phyloP scores from a whole-genome alignment of 2,113 vertebrate species.

The Nannobrachium achirus region DNA sequence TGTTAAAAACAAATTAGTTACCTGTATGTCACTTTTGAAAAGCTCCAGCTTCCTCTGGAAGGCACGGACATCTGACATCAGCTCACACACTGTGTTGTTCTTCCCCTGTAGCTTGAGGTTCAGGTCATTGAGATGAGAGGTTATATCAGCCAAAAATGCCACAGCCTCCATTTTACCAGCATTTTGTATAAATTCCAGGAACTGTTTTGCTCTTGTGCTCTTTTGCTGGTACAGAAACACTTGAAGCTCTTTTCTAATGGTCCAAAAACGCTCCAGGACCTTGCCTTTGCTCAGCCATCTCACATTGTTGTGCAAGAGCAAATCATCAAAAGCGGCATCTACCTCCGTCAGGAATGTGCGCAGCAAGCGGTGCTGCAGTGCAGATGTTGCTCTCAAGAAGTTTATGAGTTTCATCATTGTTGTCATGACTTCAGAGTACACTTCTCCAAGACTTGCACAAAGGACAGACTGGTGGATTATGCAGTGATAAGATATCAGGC shows the following conservation, averaged over 20 bases:
- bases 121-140: slow-evolving; percentile 30
- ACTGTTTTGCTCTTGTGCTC: slow-evolving; percentile 18
- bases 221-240: slow-evolving; percentile 35
- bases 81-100: slow-evolving; percentile 33
- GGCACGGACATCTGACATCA: slow-evolving; percentile 38
- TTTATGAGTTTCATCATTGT: slow-evolving; percentile 27
- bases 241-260: slow-evolving; percentile 7
- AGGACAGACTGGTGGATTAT: slow-evolving; percentile 22
- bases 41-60: slow-evolving; percentile 40
- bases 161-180: slow-evolving; percentile 31
- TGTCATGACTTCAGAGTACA: slow-evolving; percentile 23
- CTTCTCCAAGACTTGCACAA: slow-evolving; percentile 25
- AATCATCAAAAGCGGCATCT: slow-evolving; percentile 22
- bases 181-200: slow-evolving; percentile 22
- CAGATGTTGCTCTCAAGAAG: slow-evolving; percentile 35
- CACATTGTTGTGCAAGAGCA: slow-evolving; percentile 28
- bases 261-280: slow-evolving; percentile 22
- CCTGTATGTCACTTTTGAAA: slow-evolving; percentile 39
- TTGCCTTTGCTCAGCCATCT: slow-evolving; percentile 34
- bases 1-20: slow-evolving; percentile 2
- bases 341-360: slow-evolving; percentile 31
- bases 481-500: slow-evolving; percentile 22
- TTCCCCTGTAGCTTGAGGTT: slow-evolving; percentile 36
- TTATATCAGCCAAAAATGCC: slow-evolving; percentile 39
- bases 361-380: slow-evolving; percentile 30